Conservation (phyloP, 1,140 invertebrate species). For the Mycetomoellerius zeteki region DNA sequence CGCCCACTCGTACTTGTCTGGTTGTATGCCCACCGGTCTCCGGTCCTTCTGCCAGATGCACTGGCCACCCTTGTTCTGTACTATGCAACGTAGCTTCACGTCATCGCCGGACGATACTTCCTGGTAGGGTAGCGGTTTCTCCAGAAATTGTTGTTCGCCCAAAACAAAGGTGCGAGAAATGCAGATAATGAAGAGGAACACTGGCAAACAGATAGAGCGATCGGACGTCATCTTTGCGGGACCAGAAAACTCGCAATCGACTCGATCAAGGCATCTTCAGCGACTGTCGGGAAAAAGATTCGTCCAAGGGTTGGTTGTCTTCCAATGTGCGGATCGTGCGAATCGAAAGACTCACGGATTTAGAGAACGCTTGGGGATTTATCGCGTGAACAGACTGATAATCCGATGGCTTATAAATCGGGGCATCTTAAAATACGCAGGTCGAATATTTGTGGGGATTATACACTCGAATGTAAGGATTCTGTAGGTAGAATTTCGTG, state of each 20-base stretch:
- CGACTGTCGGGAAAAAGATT: background rate
- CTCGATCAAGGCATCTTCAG: background rate
- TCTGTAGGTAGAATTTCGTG: background rate
- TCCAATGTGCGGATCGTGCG: background rate
- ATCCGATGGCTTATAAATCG: background rate
- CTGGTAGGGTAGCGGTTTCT: slow-evolving; percentile 92
- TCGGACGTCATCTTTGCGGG: slow-evolving; percentile 30
- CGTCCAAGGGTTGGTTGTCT: background rate
- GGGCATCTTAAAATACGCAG: background rate
- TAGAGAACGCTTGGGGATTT: background rate
- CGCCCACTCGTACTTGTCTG: slow-evolving; percentile 96
- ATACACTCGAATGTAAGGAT: background rate
- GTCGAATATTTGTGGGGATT: background rate
- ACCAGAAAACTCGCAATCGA: background rate
- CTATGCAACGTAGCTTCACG: slow-evolving; percentile 92
- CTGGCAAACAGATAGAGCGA: background rate
- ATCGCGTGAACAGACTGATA: background rate
- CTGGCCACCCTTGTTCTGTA: slow-evolving; percentile 94
- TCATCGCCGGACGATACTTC: slow-evolving; percentile 96
- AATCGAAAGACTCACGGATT: background rate
- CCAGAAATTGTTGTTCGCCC: slow-evolving; percentile 92
- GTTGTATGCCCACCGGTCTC: slow-evolving; percentile 94
- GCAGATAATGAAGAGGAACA: background rate
- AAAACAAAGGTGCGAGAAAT: background rate
- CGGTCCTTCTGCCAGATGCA: slow-evolving; percentile 98